phyloP scores from a whole-genome alignment of 2,113 vertebrate species.

The Marmota monax region DNA sequence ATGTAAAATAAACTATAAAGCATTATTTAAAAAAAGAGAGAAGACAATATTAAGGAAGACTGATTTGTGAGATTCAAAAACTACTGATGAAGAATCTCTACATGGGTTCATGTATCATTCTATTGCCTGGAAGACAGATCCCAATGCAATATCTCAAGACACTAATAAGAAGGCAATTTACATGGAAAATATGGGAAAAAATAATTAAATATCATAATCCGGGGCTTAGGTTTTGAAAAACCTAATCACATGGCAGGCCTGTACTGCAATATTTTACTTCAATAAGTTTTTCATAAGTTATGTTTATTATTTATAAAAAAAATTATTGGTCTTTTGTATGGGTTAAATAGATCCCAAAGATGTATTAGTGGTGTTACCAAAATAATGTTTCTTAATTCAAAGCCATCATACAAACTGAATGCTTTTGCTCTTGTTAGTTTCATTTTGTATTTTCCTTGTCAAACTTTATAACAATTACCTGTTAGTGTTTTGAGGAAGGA shows the following conservation, averaged over 20 bases:
- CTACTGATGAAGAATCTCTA: not conserved
- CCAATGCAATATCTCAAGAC: not conserved
- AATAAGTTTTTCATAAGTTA: not conserved
- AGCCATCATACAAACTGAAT: too few species aligned
- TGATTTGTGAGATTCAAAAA: conserved; percentile 42
- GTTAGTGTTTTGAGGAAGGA: too few species aligned
- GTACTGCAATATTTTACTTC: conserved; percentile 6
- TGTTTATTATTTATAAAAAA: not conserved
- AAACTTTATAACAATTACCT: too few species aligned
- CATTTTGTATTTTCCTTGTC: too few species aligned
- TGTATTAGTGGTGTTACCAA: too few species aligned
- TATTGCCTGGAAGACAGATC: not conserved
- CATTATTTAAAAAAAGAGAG: not conserved
- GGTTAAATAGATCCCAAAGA: too few species aligned
- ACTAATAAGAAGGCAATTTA: conserved; percentile 29
- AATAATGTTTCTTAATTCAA: too few species aligned
- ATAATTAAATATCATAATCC: not conserved
- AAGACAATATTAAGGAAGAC: conserved; percentile 26
- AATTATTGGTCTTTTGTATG: too few species aligned
- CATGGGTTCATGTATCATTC: not conserved
- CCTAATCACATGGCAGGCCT: not conserved
- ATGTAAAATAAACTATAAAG: too few species aligned
- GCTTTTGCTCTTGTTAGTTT: too few species aligned
- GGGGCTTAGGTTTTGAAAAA: not conserved
- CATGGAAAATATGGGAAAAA: conserved; percentile 17